A percentile compares a stretch with the other conserved stretches of the same genome.
phyloP scores from a whole-genome alignment of 2,113 vertebrate species.

The Mesoclemmys tuberculata region DNA sequence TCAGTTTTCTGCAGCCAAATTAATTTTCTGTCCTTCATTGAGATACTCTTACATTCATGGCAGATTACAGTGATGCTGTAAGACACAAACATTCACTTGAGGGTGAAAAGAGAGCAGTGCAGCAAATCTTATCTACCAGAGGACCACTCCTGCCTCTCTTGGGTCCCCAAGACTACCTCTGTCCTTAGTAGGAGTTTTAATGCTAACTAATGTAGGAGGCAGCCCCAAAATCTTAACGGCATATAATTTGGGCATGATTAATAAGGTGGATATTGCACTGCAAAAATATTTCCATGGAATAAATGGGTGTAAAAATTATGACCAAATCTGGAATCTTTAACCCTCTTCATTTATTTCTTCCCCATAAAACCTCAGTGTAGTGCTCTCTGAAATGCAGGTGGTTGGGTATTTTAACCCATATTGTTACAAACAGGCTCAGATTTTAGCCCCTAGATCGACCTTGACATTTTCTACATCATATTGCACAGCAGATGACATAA shows the following conservation, averaged over 20 bases:
- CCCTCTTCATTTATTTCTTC: neutral
- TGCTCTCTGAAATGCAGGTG: no score
- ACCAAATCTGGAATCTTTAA: neutral
- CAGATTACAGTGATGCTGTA: neutral
- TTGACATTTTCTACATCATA: neutral
- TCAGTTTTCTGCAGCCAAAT: neutral
- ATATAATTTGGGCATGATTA: neutral
- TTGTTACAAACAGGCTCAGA: neutral
- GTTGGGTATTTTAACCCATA: neutral
- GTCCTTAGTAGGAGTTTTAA: neutral
- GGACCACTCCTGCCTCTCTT: fast-evolving
- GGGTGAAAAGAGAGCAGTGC: neutral
- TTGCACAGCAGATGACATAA: neutral
- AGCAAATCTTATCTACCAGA: neutral
- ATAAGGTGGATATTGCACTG: fast-evolving
- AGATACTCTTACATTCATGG: fast-evolving
- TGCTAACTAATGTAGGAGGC: neutral
- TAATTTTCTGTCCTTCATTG: neutral
- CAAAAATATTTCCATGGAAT: neutral
- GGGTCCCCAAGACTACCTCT: fast-evolving
- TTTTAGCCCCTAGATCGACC: neutral
- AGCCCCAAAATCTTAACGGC: neutral
- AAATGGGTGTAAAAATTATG: neutral
- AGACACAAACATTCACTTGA: fast-evolving
- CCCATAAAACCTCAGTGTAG: neutral